Base-by-base conservation (phyloP, 1,140 invertebrate species). In the Plodia interpunctella region DNA sequence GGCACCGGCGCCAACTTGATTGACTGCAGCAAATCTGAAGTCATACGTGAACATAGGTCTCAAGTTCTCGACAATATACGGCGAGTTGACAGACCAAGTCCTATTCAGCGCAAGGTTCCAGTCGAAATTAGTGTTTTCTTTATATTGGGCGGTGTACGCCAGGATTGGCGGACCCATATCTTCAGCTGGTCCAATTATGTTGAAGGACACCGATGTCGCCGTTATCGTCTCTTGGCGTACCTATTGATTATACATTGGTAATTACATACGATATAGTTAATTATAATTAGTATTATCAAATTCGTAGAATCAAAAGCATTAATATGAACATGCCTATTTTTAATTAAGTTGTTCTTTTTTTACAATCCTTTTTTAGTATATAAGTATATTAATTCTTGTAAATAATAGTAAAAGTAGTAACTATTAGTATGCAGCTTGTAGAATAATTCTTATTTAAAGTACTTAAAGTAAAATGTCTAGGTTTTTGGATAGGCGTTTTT, bases 21-120 rank as follows among this genome's bases (percentile, higher is more conserved):
- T 98, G 44, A 91, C 87, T 0, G 96, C 96, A 4, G 95, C 94
- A 80, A 98, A 97, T 59, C 94, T 92, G 87, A 98, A 97, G 57
- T 93, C 91, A 80, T 98, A 98, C 0, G 90, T 89, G n/a, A 92
- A 94, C 86, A 95, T 92, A 0, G 97, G 96, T 62, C 91, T 88
- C 50, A 98, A 87, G 57, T 93, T 91, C 74, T 97, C 96, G n/a
- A 98, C 81, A 35, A 96, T 94, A 79, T 96, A 97, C 0, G 92
- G 90, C 0, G 93, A 92, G 74, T 92, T 93, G 55, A 93, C 91
- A 55, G 94, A 93, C 96, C 96, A 97, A 44, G 94, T 94, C 64
- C 92, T 93, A 62, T 95, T 94, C 55, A 83, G 88, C 0, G 94
- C 91, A 1, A 91, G 78, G 17, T 92, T 91, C 95, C 95, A 97